Evolutionary conservation across 2,113 vertebrate species (phyloP), one percentile per base, ranked within the genome.

Genomic region (Cnemophilus loriae): DNA sequence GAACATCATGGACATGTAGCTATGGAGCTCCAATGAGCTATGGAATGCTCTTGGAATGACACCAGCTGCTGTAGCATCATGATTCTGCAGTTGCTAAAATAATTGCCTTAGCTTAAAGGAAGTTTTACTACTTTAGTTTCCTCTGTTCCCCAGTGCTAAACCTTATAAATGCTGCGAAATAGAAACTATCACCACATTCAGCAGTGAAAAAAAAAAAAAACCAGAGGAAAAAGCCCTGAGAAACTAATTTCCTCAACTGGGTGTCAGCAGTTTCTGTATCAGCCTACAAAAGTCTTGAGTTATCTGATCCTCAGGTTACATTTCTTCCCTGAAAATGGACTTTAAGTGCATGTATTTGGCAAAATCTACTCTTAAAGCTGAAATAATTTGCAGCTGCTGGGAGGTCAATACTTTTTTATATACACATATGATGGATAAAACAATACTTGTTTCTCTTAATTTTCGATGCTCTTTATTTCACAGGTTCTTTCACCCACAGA

Each of bases 61-160:
- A 39, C 14, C 23, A 47, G 41, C 32, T 30, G 4, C 59, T 3
- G 50, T 0, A 76, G 35, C 22, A 3, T 86, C 42, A 2, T 2
- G 6, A 79, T 63, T 42, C 79, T 56, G 67, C 59, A 49, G 41
- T 41, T 81, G 46, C n/a, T 90, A 41, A 68, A 94, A 47, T 27
- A 37, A 94, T 33, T 49, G n/a, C 53, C 26, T 3, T 0, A 0
- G 46, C 50, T 63, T 50, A 50, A 11, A 57, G 20, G 35, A 41
- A 61, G 35, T 42, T 71, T 56, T 57, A 63, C 32, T 23, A 1
- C 74, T 71, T 86, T 17, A 50, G 33, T 57, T 91, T 68, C 41
- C 70, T 57, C 32, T 0, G 0, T 30, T 89, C 30, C 37, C n/a
- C 26, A 27, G n/a, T 7, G 26, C 55, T 2, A 53, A 28, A n/a